Percentiles rank a stretch among this genome's conserved stretches.
These are phyloP conservation scores for Panagrolaimus sp. DNA, from an alignment of 1,140 invertebrate species.

Conservation along the genomic window DNA sequence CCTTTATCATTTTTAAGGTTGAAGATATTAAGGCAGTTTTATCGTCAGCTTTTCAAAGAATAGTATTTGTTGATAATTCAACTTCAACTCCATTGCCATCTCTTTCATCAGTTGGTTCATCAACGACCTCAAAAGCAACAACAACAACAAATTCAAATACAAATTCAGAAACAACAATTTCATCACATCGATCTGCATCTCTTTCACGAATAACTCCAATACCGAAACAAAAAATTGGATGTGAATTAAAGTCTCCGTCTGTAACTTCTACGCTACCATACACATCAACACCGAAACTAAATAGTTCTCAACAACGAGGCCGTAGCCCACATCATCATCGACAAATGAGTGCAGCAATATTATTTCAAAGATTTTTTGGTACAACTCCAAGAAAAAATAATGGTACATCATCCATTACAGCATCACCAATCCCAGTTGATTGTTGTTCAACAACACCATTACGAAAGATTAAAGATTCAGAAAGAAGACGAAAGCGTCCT, in stretches of 20 bases:
- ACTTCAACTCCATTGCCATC: background rate
- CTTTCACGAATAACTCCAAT: background rate
- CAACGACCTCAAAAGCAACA: too few species aligned
- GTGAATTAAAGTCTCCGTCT: background rate
- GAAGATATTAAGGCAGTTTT: conserved; percentile 1
- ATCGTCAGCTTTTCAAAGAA: background rate
- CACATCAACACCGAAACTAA: background rate
- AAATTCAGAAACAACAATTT: background rate
- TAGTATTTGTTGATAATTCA: conserved; percentile 1
- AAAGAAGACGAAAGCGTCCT: background rate
- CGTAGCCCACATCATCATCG: background rate
- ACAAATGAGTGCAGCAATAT: conserved; percentile 3
- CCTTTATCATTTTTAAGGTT: background rate
- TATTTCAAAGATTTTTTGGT: conserved; percentile 2
- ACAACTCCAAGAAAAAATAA: background rate
- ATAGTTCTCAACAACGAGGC: background rate
- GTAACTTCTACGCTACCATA: background rate
- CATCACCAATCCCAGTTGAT: too few species aligned
- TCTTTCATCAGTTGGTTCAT: background rate
- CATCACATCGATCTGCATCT: background rate
- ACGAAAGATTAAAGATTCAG: background rate
- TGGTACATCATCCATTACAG: background rate
- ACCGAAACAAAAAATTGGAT: too few species aligned
- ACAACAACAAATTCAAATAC: background rate
- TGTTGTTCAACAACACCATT: background rate